Evolutionary conservation across 2,797 vertebrate species (phyloP).

Genomic region (Amniataba percoides): DNA sequence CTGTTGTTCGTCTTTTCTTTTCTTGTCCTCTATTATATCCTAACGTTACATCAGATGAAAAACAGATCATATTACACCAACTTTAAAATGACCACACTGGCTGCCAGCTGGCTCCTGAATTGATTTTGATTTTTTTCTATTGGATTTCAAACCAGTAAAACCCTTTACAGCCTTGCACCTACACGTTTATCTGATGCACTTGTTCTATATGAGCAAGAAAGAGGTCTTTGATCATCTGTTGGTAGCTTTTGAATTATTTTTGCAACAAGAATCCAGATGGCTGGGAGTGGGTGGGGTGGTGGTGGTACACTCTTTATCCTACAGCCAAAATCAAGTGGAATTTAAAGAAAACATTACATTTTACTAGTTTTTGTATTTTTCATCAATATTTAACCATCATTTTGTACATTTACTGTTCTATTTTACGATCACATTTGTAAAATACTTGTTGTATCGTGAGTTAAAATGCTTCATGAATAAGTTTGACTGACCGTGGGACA

Average conservation of each 20-base stretch:
- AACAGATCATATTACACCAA: constrained; percentile 13
- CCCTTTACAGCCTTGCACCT: background rate
- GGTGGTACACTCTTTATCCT: constrained; percentile 2
- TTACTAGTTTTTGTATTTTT: background rate
- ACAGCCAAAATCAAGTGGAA: constrained; percentile 8
- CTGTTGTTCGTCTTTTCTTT: background rate
- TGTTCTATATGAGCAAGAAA: constrained; percentile 14
- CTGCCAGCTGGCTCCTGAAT: constrained; percentile 12
- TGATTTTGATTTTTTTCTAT: constrained; percentile 1
- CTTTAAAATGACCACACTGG: constrained; percentile 13
- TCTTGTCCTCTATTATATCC: background rate
- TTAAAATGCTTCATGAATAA: background rate
- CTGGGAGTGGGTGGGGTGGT: constrained; percentile 37
- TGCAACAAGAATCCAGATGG: constrained; percentile 37
- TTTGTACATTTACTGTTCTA: background rate
- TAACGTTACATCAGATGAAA: background rate
- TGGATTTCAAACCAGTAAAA: constrained; percentile 20
- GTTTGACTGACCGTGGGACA: constrained; percentile 80
- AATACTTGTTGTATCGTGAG: background rate
- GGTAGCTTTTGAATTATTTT: constrained; percentile 20
- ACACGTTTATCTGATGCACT: background rate
- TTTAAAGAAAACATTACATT: background rate
- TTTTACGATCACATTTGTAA: background rate
- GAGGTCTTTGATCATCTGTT: constrained; percentile 20
- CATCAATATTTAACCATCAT: background rate